Percentiles rank a stretch among this genome's conserved stretches.
Evolutionary conservation across 2,888 invertebrate species (phyloP).

Genomic region (Julus scandinavius): DNA sequence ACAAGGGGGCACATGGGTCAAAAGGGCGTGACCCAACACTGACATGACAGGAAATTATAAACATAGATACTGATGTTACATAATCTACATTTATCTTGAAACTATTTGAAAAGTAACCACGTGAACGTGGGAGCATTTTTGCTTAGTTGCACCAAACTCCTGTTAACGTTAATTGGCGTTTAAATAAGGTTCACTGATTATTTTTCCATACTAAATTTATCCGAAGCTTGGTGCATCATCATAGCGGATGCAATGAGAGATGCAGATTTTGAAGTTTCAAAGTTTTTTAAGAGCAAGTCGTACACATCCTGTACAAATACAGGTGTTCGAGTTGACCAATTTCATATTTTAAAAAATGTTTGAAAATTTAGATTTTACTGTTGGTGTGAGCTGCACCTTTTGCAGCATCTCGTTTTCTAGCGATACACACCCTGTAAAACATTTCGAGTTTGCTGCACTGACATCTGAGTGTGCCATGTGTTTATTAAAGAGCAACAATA

Average conservation of each 20-base stretch:
- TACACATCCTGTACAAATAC: not conserved
- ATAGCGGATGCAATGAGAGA: not conserved
- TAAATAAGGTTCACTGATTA: too few species aligned
- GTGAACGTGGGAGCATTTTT: not conserved
- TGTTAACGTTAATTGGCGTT: too few species aligned
- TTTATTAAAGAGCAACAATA: constrained; percentile 1
- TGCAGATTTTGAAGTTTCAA: not conserved
- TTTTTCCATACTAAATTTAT: too few species aligned
- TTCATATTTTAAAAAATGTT: not conserved
- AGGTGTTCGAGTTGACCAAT: not conserved
- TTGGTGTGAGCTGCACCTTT: not conserved
- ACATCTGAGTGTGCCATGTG: not conserved
- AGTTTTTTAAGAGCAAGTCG: not conserved
- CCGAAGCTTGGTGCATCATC: not conserved
- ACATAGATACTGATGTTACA: not conserved
- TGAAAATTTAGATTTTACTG: not conserved
- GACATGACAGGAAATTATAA: not conserved
- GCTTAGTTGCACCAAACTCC: too few species aligned
- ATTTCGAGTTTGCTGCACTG: not conserved
- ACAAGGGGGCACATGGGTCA: not conserved
- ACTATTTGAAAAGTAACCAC: not conserved
- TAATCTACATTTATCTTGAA: not conserved
- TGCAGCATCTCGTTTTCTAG: not conserved
- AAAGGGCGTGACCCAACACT: not conserved
- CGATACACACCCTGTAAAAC: not conserved